These are phyloP conservation scores for Eumaeus atala DNA, from an alignment of 1,140 invertebrate species.

Conservation along the genomic window DNA sequence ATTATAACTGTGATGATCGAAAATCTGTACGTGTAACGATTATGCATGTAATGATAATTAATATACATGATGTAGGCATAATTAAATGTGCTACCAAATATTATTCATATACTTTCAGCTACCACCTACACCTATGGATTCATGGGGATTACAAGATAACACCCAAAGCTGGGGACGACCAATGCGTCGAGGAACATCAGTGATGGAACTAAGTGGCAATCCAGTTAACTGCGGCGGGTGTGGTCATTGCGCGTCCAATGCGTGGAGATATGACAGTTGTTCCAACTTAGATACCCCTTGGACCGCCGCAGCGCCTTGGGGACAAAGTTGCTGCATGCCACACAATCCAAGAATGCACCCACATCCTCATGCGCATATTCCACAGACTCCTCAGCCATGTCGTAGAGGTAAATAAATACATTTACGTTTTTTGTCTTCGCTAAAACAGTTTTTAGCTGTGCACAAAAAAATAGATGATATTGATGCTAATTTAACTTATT, in stretches of 20 bases:
- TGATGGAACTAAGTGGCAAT: constrained; percentile 48
- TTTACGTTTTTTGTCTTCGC: too few relatives aligned
- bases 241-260: constrained; percentile 61
- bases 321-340: constrained; percentile 65
- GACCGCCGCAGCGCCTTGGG: constrained; percentile 55
- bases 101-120: constrained; percentile 14
- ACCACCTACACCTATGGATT: constrained; percentile 29
- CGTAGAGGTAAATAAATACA: constrained; percentile 36
- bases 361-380: constrained; percentile 45
- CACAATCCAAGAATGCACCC: constrained; percentile 55
- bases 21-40: too few relatives aligned
- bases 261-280: constrained; percentile 78
- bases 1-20: too few relatives aligned
- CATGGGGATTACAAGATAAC: constrained; percentile 40
- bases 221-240: constrained; percentile 77
- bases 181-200: constrained; percentile 50
- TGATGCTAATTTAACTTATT: too few relatives aligned
- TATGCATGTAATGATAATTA: too few relatives aligned
- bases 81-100: neutral
- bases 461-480: too few relatives aligned
- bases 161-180: constrained; percentile 46
- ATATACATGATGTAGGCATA: too few relatives aligned
- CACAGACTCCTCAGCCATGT: constrained; percentile 72
- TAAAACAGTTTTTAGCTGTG: too few relatives aligned
- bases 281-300: constrained; percentile 78